Evolutionary conservation across 2,888 invertebrate genomes (phyloP).

Genomic region (Ischnura elegans): DNA sequence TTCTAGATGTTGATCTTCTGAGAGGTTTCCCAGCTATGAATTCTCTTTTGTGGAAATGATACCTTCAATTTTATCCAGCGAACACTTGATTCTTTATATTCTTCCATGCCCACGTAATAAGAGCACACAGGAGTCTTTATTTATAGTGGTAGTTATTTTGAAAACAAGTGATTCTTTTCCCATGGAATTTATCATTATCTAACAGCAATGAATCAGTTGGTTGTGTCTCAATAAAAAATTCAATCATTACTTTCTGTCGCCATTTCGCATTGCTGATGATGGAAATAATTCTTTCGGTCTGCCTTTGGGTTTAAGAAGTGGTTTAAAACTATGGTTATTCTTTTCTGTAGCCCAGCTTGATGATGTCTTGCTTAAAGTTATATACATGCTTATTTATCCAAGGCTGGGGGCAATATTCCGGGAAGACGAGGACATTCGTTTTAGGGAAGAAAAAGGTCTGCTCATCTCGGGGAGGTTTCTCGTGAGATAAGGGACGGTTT

Average conservation of each 20-base stretch:
- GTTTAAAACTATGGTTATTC: neutral
- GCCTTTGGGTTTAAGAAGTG: too few relatives aligned
- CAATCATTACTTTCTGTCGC: too few relatives aligned
- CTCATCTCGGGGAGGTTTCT: constrained; percentile 30
- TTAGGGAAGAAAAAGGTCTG: constrained; percentile 22
- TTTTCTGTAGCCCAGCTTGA: neutral
- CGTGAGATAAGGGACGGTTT: constrained; percentile 51
- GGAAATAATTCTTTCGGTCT: too few relatives aligned
- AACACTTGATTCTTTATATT: too few relatives aligned
- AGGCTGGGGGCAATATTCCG: neutral
- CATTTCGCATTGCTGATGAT: too few relatives aligned
- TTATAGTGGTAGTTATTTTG: too few relatives aligned
- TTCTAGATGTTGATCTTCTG: neutral
- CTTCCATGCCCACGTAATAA: too few relatives aligned
- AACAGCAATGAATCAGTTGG: too few relatives aligned
- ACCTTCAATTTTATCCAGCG: neutral
- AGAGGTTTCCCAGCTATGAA: neutral
- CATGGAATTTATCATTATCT: too few relatives aligned
- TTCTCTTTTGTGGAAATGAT: neutral
- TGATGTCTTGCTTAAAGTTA: neutral
- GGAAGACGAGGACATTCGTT: constrained; percentile 35
- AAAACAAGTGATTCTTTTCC: too few relatives aligned
- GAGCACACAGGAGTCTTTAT: too few relatives aligned
- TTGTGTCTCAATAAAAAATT: too few relatives aligned
- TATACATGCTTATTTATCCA: neutral